Base-by-base conservation (phyloP, 2,888 invertebrate genomes). In the Malthinus seriepunctatus region DNA sequence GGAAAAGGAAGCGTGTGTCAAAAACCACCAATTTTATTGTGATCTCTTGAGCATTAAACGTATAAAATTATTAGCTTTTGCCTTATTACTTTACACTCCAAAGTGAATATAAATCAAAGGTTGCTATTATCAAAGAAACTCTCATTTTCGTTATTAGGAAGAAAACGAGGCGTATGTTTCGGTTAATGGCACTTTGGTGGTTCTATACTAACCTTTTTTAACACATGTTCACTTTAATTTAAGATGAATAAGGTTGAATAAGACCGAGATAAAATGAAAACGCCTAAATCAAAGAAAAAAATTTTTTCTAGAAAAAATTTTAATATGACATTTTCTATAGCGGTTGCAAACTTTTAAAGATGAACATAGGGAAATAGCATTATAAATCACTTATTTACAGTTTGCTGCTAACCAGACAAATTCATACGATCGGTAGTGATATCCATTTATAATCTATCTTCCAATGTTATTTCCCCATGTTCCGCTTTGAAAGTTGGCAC, bases 31-130 rank as follows among this genome's bases (percentile, higher is more conserved):
- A 31, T 45, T 34, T 39, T 31, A 54, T 46, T 37, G 12, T 32
- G 48, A 48, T 48, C 39, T 54, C 47, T 54, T 54, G 47, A 46
- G 47, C 32, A 46, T 47, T 47, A 33, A 32, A 46, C 47, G 46
- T 33, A 23, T 39, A 47, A 46, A 46, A 54, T 47, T 38, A 54
- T 31, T 46, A 46, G 48, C 45, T 38, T 37, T 32, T 32, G 54
- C 52, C 35, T 44, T 15, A 53, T 37, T 42, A 45, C 14, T 35
- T 51, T 47, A 45, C 46, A 39, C 37, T 42, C 54, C 42, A 37
- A 54, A 44, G 51, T 51, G 47, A 54, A 47, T 51, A 47, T 56
- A 56, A 56, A 56, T 56, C 56, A 56, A 51, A 38, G 34, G 39
- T 39, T 34, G 38, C 39, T 47, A 23, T 51, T 56, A 56, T 56